Evolutionary conservation across 2,797 vertebrate species (phyloP).

Genomic region (Percopsis omiscomaycus): DNA sequence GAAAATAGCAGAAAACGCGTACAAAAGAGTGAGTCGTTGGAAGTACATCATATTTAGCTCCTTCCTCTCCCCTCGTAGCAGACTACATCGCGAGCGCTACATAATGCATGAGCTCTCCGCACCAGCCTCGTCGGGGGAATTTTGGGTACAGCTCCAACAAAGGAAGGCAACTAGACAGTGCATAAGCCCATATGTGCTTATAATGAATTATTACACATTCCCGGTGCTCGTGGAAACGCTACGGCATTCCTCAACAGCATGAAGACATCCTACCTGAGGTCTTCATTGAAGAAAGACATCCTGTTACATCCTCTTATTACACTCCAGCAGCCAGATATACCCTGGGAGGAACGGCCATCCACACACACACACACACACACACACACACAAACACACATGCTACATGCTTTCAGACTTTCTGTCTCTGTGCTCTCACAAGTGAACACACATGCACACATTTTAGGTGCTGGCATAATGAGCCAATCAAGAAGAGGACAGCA

Average conservation of each 20-base stretch:
- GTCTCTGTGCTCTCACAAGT: not conserved
- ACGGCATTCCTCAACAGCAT: constrained; percentile 24
- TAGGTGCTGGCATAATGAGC: constrained; percentile 60
- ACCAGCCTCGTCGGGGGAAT: constrained; percentile 49
- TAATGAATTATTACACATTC: constrained; percentile 59
- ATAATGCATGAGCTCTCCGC: constrained; percentile 62
- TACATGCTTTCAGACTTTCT: not conserved
- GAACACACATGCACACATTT: constrained; percentile 31
- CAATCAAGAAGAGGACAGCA: constrained; percentile 55
- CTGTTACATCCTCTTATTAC: constrained; percentile 35
- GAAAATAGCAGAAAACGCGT: no score
- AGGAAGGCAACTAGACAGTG: constrained; percentile 28
- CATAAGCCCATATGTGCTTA: constrained; percentile 41
- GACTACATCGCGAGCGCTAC: constrained; percentile 53
- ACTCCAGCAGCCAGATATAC: constrained; percentile 42
- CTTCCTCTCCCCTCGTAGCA: constrained; percentile 24
- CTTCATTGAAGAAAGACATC: constrained; percentile 50
- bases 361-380: constrained; percentile 7
- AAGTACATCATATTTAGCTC: constrained; percentile 11
- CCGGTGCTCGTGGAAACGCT: constrained; percentile 33
- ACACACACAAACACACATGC: constrained; percentile 19
- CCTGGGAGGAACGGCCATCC: constrained; percentile 3
- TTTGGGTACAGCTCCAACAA: constrained; percentile 39
- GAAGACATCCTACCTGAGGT: constrained; percentile 48
- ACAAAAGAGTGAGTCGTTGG: no score